Conservation (phyloP, 2,113 vertebrate genomes). For the Sapajus apella region DNA sequence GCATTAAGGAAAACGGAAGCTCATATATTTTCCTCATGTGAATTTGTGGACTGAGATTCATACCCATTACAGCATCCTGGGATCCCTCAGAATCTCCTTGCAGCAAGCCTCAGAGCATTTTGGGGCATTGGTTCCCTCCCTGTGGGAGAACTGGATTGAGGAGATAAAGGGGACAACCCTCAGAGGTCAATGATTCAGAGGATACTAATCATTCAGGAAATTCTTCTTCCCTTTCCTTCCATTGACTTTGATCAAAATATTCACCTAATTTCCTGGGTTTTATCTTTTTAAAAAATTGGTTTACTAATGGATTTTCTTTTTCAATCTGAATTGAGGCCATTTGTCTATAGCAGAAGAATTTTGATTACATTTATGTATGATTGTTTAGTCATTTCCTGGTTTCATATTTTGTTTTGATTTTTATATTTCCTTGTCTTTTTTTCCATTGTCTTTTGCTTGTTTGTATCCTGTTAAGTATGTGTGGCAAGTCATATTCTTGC, state of each 20-base stretch:
- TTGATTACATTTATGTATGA: background rate
- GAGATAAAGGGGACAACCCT: background rate
- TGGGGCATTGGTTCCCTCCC: background rate
- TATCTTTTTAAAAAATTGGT: background rate
- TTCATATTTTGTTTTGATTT: constrained; percentile 42
- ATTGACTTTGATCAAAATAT: background rate
- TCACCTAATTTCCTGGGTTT: background rate
- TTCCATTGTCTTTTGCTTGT: constrained; percentile 26
- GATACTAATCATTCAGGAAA: background rate
- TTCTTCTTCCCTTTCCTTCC: background rate
- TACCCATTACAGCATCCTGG: background rate
- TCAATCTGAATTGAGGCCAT: background rate
- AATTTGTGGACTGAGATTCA: background rate
- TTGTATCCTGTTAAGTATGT: background rate
- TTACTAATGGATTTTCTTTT: constrained; percentile 5
- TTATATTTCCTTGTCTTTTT: background rate
- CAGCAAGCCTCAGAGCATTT: background rate
- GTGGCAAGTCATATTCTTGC: background rate
- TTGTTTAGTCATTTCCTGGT: constrained; percentile 48
- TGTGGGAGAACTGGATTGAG: background rate
- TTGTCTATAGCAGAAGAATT: constrained; percentile 19
- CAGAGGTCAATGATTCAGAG: background rate
- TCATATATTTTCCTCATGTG: background rate
- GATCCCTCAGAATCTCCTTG: background rate
- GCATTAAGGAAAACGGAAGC: background rate